Evolutionary conservation across 2,888 invertebrate genomes (phyloP).

Genomic region (Pollenia labialis): DNA sequence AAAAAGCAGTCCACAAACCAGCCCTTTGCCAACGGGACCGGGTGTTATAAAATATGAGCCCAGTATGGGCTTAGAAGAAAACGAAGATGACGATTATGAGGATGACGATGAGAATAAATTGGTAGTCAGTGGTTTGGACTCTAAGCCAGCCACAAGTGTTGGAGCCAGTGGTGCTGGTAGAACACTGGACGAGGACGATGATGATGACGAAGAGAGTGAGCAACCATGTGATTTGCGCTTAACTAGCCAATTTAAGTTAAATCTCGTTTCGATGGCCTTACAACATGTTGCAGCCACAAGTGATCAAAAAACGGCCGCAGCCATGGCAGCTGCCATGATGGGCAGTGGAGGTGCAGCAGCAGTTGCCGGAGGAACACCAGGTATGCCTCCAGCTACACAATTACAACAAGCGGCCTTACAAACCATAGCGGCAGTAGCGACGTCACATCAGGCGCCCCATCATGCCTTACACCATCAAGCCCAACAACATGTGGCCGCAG

Average conservation of each 20-base stretch:
- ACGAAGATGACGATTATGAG: constrained; percentile 76
- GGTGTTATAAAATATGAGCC: constrained; percentile 81
- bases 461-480: constrained; percentile 81
- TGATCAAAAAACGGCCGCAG: constrained; percentile 67
- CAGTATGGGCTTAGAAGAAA: constrained; percentile 75
- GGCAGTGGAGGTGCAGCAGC: constrained; percentile 63
- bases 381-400: constrained; percentile 74
- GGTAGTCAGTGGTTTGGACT: constrained; percentile 55
- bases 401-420: constrained; percentile 74
- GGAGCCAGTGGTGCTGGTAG: constrained; percentile 41
- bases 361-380: constrained; percentile 72
- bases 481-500: constrained; percentile 77
- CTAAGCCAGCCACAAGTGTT: constrained; percentile 59
- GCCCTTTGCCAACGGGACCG: constrained; percentile 75
- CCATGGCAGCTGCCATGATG: constrained; percentile 74
- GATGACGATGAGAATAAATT: constrained; percentile 73
- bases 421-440: constrained; percentile 74
- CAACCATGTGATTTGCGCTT: constrained; percentile 83
- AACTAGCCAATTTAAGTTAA: constrained; percentile 77
- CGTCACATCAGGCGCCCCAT: constrained; percentile 79
- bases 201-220: constrained; percentile 78
- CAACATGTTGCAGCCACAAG: constrained; percentile 74
- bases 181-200: constrained; percentile 74
- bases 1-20: constrained; percentile 81
- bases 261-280: constrained; percentile 79